Conservation (phyloP, 2,113 vertebrate genomes). For the Amblyornis subalaris region DNA sequence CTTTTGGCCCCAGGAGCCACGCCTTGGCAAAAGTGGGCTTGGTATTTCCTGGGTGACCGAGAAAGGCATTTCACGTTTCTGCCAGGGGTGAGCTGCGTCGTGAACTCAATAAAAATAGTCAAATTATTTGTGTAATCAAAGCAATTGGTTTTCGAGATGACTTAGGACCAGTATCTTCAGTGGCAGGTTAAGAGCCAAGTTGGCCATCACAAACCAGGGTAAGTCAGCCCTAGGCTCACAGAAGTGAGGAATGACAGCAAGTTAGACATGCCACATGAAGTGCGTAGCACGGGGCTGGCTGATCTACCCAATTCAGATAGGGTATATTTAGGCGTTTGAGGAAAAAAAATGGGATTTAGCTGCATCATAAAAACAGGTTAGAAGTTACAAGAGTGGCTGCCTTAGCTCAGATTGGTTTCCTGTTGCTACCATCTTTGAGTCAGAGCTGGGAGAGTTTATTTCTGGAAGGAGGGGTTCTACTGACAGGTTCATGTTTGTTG, state of each 20-base stretch:
- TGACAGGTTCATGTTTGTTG: background rate
- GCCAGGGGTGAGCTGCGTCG: background rate
- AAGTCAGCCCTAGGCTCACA: background rate
- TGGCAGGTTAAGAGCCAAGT: background rate
- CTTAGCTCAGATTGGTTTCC: background rate
- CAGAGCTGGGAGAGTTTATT: background rate
- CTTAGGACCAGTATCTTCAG: background rate
- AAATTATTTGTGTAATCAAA: background rate
- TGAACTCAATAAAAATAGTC: background rate
- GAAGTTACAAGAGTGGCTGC: background rate
- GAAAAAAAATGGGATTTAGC: background rate
- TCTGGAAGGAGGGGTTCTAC: background rate
- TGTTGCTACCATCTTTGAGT: background rate
- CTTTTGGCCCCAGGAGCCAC: background rate
- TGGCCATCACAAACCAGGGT: no score
- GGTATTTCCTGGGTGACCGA: background rate
- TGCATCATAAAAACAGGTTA: background rate
- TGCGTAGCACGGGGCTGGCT: rapidly evolving
- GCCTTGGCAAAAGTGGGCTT: background rate
- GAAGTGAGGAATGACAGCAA: background rate
- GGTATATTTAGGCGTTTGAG: background rate
- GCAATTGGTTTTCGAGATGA: background rate
- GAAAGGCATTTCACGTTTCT: rapidly evolving
- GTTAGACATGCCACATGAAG: background rate
- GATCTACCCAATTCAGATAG: rapidly evolving